Evolutionary conservation across 2,113 vertebrate species (phyloP).

Genomic region (Alouatta palliata): DNA sequence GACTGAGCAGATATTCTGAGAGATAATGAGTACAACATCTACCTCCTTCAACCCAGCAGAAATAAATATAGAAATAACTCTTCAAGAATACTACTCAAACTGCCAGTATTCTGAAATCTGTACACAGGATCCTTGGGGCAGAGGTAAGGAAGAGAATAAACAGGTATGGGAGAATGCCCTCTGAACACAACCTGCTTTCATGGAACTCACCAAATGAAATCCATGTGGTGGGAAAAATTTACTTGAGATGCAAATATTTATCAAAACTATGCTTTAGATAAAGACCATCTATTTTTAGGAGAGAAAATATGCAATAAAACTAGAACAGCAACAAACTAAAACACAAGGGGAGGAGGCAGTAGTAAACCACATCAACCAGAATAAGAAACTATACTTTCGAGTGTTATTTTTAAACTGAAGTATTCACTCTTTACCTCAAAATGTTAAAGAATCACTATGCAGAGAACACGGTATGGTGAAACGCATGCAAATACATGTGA

Average conservation of each 20-base stretch:
- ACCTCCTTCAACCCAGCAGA: neutral
- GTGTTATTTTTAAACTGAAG: slow-evolving; percentile 2
- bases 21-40: neutral
- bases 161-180: neutral
- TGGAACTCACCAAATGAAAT: neutral
- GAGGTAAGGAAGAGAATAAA: neutral
- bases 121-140: neutral
- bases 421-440: neutral
- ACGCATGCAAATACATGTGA: neutral
- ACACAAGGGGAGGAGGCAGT: neutral
- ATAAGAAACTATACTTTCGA: neutral
- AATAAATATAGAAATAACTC: neutral
- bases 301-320: slow-evolving; percentile 44
- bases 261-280: slow-evolving; percentile 49
- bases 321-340: slow-evolving; percentile 33
- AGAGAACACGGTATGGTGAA: neutral
- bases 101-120: neutral
- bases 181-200: neutral
- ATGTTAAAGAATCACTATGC: neutral
- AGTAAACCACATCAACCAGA: slow-evolving; percentile 8
- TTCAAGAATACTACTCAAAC: neutral
- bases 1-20: neutral
- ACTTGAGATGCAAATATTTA: slow-evolving; percentile 57
- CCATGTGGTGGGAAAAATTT: slow-evolving; percentile 27
- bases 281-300: slow-evolving; percentile 65